Conservation (phyloP, 2,888 invertebrate genomes). For the Caenorhabditis macrosperma region DNA sequence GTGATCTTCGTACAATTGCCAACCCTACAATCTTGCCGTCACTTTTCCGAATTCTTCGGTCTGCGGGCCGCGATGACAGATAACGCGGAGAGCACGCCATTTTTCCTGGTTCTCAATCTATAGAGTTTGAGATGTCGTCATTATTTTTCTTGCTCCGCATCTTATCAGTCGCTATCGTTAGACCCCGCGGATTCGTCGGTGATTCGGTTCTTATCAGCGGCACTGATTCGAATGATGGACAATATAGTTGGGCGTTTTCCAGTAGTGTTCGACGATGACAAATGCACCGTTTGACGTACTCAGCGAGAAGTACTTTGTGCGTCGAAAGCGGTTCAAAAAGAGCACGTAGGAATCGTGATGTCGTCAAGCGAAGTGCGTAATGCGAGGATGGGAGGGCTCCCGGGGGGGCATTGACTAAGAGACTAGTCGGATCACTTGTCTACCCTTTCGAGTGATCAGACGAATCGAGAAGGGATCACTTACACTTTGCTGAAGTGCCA, state of each 20-base stretch:
- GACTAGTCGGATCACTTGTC: no score
- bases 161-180: not conserved
- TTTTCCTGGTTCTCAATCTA: conserved; percentile 17
- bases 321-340: conserved; percentile 29
- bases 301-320: conserved; percentile 14
- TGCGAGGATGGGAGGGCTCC: not conserved
- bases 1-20: conserved; percentile 74
- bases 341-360: conserved; percentile 38
- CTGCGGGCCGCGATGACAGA: not conserved
- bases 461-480: conserved; percentile 4
- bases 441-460: not conserved
- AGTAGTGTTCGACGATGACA: conserved; percentile 46
- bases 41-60: conserved; percentile 12
- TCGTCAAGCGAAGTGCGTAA: not conserved
- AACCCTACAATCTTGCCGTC: conserved; percentile 62
- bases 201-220: conserved; percentile 18
- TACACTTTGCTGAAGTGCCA: conserved; percentile 71
- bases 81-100: conserved; percentile 27
- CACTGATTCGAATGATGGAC: conserved; percentile 5
- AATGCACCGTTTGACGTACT: conserved; percentile 32
- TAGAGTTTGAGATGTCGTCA: conserved; percentile 24
- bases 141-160: conserved; percentile 31
- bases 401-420: not conserved
- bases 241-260: conserved; percentile 23
- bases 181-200: conserved; percentile 13